Conservation (phyloP, 1,140 invertebrate genomes). For the Ips typographus region DNA sequence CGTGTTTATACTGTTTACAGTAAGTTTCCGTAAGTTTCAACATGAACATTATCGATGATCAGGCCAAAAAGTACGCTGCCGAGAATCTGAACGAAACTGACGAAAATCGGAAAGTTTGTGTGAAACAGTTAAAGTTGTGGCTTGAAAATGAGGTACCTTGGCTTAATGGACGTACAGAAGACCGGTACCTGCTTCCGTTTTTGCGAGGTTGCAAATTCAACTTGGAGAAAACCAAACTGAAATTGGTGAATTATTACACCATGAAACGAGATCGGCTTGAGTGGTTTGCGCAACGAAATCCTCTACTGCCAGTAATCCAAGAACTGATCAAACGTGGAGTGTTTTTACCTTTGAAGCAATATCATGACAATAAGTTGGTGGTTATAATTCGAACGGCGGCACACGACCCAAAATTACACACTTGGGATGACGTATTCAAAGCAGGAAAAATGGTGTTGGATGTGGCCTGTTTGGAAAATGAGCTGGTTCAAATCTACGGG, state of each 20-base stretch:
- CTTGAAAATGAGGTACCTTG: slow-evolving; percentile 33
- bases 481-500: slow-evolving; percentile 59
- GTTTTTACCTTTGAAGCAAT: slow-evolving; percentile 59
- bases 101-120: slow-evolving; percentile 22
- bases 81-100: slow-evolving; percentile 40
- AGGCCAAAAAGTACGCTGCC: slow-evolving; percentile 18
- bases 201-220: slow-evolving; percentile 64
- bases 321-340: slow-evolving; percentile 61
- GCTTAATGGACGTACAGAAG: slow-evolving; percentile 50
- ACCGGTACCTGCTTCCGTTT: slow-evolving; percentile 60
- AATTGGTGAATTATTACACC: slow-evolving; percentile 60
- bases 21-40: neutral
- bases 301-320: slow-evolving; percentile 57
- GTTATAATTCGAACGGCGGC: slow-evolving; percentile 59
- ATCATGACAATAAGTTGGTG: slow-evolving; percentile 55
- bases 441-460: slow-evolving; percentile 61
- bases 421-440: slow-evolving; percentile 62
- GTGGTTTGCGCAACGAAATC: slow-evolving; percentile 65
- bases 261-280: slow-evolving; percentile 57
- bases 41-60: slow-evolving; percentile 4
- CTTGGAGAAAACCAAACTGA: slow-evolving; percentile 58
- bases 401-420: slow-evolving; percentile 59
- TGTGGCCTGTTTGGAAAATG: slow-evolving; percentile 55
- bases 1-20: neutral
- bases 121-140: slow-evolving; percentile 41